phyloP scores from a whole-genome alignment of 2,888 invertebrate genomes.

The Drosophila anceps region DNA sequence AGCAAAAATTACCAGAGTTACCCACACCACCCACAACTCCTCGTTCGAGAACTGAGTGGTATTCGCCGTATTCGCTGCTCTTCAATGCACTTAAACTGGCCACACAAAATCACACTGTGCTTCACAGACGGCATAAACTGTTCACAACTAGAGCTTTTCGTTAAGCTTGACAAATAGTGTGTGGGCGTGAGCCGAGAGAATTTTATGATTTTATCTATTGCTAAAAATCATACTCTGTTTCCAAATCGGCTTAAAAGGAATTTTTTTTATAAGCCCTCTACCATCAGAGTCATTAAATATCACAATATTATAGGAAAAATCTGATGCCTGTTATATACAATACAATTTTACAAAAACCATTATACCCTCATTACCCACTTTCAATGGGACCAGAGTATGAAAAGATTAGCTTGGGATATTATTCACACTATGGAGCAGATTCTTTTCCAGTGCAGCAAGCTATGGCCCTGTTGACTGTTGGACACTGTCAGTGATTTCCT shows the following conservation, averaged over 20 bases:
- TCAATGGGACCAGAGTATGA: too few species aligned
- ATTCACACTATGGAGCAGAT: too few species aligned
- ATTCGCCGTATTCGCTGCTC: slow-evolving; percentile 20
- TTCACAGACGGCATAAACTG: not conserved
- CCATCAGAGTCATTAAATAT: too few species aligned
- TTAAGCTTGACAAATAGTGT: not conserved
- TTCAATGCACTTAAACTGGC: slow-evolving; percentile 38
- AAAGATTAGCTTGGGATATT: too few species aligned
- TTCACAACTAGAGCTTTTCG: not conserved
- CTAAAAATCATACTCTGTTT: not conserved
- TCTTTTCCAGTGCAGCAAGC: not conserved
- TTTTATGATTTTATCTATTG: not conserved
- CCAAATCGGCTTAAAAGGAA: not conserved
- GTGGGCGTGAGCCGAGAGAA: not conserved
- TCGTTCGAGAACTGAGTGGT: slow-evolving; percentile 28
- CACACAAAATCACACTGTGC: slow-evolving; percentile 11
- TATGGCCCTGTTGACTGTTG: not conserved
- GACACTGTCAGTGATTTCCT: not conserved
- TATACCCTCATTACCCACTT: too few species aligned
- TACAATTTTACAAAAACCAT: too few species aligned
- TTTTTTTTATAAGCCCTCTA: too few species aligned
- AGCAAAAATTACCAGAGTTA: slow-evolving; percentile 52
- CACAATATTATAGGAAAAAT: too few species aligned
- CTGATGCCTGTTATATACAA: too few species aligned
- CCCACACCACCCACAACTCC: not conserved